Base-by-base conservation (phyloP, 2,888 invertebrate species). In the Dendrolimus pini region DNA sequence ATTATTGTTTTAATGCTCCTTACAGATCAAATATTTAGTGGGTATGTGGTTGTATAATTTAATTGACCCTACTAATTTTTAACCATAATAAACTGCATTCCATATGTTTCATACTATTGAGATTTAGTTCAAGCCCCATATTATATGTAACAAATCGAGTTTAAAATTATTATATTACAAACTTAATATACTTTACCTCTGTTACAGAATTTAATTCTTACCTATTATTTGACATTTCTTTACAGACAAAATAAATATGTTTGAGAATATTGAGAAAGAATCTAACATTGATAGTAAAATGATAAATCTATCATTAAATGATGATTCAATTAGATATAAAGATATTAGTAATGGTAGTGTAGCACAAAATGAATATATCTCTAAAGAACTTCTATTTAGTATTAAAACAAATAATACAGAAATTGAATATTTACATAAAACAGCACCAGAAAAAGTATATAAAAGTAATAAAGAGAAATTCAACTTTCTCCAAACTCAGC, bases 181-280 rank as follows among this genome's bases (percentile, higher is more conserved):
- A 30, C 30, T 2, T 18, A 18, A 18, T 18, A 2, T 2, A 2
- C 18, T 18, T 2, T 18, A 18, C 18, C 18, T 18, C 2, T 18
- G 18, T 18, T 18, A 18, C 30, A 18, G 30, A 30, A 30, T 30
- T 30, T 30, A 30, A 30, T 30, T 6, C 30, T 30, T 30, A 30
- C 6, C 3, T 3, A 6, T 30, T 30, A 3, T 30, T 30, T 3
- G 30, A 3, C 30, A 47, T 47, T 57, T 60, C 65, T 61, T 83
- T 83, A 57, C 83, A 90, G 90, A 90, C 62, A 89, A 87, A 90
- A 90, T 90, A 86, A 90, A 71, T 68, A 82, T 89, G 82, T 90
- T 90, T 74, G 90, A 90, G 70, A 89, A 83, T 70, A 70, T 77
- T 69, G 84, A 85, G 67, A 83, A 78, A 81, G 83, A 83, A 62